A percentile compares a stretch with the other conserved stretches of the same genome.
Conservation (phyloP, 2,113 vertebrate genomes). For the Muntiacus reevesi region DNA sequence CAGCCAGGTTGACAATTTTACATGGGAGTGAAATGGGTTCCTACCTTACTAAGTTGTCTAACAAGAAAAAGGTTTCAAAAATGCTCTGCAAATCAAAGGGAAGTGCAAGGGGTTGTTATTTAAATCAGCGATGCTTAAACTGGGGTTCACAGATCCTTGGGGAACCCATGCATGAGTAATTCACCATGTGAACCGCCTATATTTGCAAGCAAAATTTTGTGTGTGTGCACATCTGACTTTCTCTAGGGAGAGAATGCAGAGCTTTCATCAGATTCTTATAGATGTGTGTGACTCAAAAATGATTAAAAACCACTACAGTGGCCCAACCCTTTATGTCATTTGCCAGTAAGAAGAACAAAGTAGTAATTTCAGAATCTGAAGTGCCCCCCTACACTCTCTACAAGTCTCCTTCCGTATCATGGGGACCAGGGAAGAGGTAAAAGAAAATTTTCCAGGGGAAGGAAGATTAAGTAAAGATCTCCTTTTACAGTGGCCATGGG, state of each 20-base stretch:
- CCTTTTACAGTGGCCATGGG: neutral
- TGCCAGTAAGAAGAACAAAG: neutral
- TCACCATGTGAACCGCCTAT: neutral
- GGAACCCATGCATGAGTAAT: neutral
- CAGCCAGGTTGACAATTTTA: neutral
- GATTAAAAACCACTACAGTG: neutral
- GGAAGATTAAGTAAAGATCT: neutral
- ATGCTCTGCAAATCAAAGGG: neutral
- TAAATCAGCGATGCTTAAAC: neutral
- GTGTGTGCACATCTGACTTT: neutral
- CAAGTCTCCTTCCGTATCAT: neutral
- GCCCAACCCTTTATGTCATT: neutral
- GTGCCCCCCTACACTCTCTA: neutral
- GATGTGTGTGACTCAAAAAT: slow-evolving; percentile 38
- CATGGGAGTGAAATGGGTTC: neutral
- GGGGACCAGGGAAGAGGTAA: neutral
- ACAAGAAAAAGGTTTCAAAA: neutral
- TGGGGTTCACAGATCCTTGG: neutral
- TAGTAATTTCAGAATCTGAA: neutral
- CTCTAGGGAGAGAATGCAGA: neutral
- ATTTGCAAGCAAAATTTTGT: neutral
- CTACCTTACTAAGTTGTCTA: neutral
- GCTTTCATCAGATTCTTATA: slow-evolving; percentile 7
- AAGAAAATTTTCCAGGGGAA: neutral
- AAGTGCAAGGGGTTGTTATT: neutral